Base-by-base conservation (phyloP, 2,888 invertebrate genomes). In the Omphaloscelis lunosa region DNA sequence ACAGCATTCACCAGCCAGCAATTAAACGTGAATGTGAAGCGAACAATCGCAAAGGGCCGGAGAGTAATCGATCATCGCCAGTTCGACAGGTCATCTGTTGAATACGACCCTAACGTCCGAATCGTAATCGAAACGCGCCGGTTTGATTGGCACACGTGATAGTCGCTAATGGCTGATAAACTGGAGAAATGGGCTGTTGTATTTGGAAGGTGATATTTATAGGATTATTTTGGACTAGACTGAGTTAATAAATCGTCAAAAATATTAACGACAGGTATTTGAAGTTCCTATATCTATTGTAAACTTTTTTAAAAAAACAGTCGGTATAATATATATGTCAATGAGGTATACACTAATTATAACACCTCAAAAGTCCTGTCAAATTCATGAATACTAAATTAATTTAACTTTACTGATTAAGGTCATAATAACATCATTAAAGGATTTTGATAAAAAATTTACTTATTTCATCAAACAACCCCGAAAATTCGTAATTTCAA, bases 21-120 rank as follows among this genome's bases (percentile, higher is more conserved):
- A 90, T 92, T 91, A 89, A 88, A 89, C 86, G 76, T 79, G 70
- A 87, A 86, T 89, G 80, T 78, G 82, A 87, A 72, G 70, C 83
- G 85, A 80, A 89, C 85, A 86, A 88, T 87, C 85, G 86, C 75
- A 67, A 85, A 83, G 72, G 86, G 73, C 77, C 66, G 75, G 68
- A 88, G 79, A 75, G 84, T 80, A 83, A 89, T 89, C 89, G 68
- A 87, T 88, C 89, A 89, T 85, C 82, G 66, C 68, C 76, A 67
- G 70, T 79, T 74, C 67, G 89, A 88, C 89, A 86, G 87, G 84
- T 88, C 89, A 89, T 87, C 83, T 82, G 83, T 87, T 84, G 84
- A 84, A 82, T 84, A 78, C 80, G 79, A 80, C 85, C 84, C 77
- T 80, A 83, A 69, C 85, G 79, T 77, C 75, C 79, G 71, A 80